phyloP scores from a whole-genome alignment of 2,113 vertebrate species.

The Piprites chloris region DNA sequence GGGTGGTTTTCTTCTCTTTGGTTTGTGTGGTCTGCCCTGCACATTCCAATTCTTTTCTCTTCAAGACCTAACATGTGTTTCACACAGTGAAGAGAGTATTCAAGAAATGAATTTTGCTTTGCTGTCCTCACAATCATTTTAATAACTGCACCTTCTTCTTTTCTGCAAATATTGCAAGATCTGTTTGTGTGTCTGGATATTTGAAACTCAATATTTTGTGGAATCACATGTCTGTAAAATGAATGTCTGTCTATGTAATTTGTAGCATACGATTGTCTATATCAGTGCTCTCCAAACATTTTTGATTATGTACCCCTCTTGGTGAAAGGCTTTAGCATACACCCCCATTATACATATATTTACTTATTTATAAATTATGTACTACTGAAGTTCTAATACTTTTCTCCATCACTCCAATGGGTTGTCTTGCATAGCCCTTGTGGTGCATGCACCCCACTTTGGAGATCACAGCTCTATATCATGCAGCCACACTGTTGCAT shows the following conservation, averaged over 20 bases:
- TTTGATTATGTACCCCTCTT: background rate
- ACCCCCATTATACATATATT: rapidly evolving
- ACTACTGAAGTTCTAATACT: background rate
- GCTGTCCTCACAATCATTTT: slow-evolving; percentile 28
- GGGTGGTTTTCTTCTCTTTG: slow-evolving; percentile 49
- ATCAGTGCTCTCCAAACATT: background rate
- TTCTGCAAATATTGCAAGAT: background rate
- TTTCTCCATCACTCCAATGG: background rate
- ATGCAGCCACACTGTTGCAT: background rate
- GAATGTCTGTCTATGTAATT: background rate
- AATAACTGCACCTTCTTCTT: background rate
- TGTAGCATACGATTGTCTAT: background rate
- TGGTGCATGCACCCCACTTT: background rate
- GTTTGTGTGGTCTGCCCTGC: slow-evolving; percentile 59
- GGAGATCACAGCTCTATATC: background rate
- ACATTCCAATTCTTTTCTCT: slow-evolving; percentile 63
- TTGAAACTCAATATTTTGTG: background rate
- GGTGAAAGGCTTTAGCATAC: background rate
- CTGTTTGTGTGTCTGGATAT: background rate
- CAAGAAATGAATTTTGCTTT: slow-evolving; percentile 40
- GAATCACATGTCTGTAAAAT: background rate
- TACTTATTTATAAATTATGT: background rate
- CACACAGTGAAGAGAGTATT: slow-evolving; percentile 17
- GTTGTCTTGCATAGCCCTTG: background rate
- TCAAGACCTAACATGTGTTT: slow-evolving; percentile 68